Evolutionary conservation across 1,140 invertebrate species (phyloP).

Genomic region (Drosophila teissieri): DNA sequence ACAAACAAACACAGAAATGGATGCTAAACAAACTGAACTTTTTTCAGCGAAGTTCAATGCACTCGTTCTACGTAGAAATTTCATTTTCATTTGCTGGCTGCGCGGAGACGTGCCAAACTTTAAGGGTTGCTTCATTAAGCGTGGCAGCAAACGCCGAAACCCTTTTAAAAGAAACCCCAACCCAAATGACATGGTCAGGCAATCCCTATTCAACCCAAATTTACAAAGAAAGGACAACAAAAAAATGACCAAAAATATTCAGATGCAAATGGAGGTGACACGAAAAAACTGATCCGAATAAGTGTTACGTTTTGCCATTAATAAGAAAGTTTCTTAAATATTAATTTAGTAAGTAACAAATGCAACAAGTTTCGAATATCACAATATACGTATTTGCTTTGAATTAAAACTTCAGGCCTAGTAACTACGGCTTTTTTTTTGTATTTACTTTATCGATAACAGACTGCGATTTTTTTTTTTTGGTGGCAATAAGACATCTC

Average conservation of each 20-base stretch:
- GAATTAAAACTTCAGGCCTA: slow-evolving; percentile 16
- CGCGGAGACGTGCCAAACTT: slow-evolving; percentile 71
- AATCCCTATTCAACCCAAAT: slow-evolving; percentile 9
- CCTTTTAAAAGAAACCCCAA: slow-evolving; percentile 21
- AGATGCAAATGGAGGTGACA: not conserved
- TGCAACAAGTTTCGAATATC: no score
- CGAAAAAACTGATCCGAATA: not conserved
- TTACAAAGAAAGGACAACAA: slow-evolving; percentile 12
- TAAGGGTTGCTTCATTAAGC: slow-evolving; percentile 81
- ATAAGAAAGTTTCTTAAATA: not conserved
- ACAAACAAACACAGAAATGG: slow-evolving; percentile 28
- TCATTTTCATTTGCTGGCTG: slow-evolving; percentile 47
- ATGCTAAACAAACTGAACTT: slow-evolving; percentile 37
- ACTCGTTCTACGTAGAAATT: slow-evolving; percentile 28
- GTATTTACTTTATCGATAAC: slow-evolving; percentile 27
- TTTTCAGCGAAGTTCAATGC: slow-evolving; percentile 59
- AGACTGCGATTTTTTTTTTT: slow-evolving; percentile 16
- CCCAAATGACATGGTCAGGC: slow-evolving; percentile 42
- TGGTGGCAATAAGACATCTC: slow-evolving; percentile 2
- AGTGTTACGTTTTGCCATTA: not conserved
- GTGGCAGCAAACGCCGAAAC: slow-evolving; percentile 26
- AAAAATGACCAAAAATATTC: slow-evolving; percentile 13
- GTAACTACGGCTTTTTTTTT: slow-evolving; percentile 4
- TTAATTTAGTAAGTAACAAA: no score
- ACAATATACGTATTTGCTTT: not conserved